phyloP scores from a whole-genome alignment of 2,888 invertebrate genomes.

The Acanthosepion esculentum region DNA sequence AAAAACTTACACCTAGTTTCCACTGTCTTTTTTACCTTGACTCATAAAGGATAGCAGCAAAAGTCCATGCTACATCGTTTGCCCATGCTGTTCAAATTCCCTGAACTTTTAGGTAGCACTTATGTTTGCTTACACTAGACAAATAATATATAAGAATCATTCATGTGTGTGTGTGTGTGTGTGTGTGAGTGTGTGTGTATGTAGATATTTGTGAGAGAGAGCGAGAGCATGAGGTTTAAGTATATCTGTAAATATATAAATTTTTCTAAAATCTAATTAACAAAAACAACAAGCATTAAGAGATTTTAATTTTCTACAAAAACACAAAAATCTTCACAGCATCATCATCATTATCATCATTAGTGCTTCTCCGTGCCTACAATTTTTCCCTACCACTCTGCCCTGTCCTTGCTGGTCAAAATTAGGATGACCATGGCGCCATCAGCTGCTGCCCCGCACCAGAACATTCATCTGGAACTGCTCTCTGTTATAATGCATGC shows the following conservation, averaged over 20 bases:
- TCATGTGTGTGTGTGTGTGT: too few relatives aligned
- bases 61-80: too few relatives aligned
- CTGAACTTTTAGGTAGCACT: too few relatives aligned
- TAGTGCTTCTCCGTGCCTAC: not conserved
- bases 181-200: too few relatives aligned
- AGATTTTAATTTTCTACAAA: not conserved
- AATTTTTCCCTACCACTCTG: not conserved
- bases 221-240: too few relatives aligned
- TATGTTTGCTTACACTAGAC: too few relatives aligned
- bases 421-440: not conserved
- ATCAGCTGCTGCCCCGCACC: not conserved
- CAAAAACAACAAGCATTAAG: not conserved
- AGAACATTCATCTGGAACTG: not conserved
- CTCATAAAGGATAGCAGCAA: too few relatives aligned
- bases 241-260: not conserved
- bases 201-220: too few relatives aligned
- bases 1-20: too few relatives aligned
- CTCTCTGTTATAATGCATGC: not conserved
- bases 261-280: not conserved
- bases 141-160: too few relatives aligned
- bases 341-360: not conserved
- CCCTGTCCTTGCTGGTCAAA: not conserved
- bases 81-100: too few relatives aligned
- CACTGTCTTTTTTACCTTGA: too few relatives aligned
- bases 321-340: not conserved